Evolutionary conservation across 2,113 vertebrate species (phyloP), one percentile per base, ranked within the genome.

Genomic region (Bubo scandiacus): DNA sequence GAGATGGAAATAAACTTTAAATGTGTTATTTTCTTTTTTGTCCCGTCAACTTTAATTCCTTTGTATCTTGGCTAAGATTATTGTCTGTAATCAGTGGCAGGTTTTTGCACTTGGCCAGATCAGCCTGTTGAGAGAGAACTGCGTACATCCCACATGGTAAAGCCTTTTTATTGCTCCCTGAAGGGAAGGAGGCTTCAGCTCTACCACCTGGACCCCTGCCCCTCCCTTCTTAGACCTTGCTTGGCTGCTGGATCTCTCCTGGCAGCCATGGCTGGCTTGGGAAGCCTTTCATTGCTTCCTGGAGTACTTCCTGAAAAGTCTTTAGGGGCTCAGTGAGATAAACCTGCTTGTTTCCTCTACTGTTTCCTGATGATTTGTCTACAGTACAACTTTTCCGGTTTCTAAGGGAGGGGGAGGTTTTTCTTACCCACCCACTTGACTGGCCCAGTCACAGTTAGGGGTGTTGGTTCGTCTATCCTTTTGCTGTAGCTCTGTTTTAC

Each of bases 211-310:
- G 65, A 91, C 65, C 83, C 62, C 88, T 82, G 70, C 40, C 58
- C 29, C 43, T 94, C 17, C 15, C 25, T 66, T 66, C 79, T 59
- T 7, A 22, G 52, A 11, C 78, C 81, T 95, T 1, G 2, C 70
- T 75, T 91, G 90, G 94, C 93, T 79, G 65, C 85, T 85, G 81
- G 43, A 47, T 47, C 51, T 52, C n/a, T 86, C 82, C 77, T 95
- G 93, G 89, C 93, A 89, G 87, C 58, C 65, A 30, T 0, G 8
- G 68, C 73, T 87, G 93, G 66, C 90, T 72, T 52, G 87, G 93
- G 96, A 91, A 96, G 84, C 92, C 58, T 95, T 95, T 97, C 95
- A 95, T 92, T 96, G 49, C 92, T 97, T 97, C 96, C 96, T 96
- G 92, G 90, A 96, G 47, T 92, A 58, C 88, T 94, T 96, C 92